phyloP scores from a whole-genome alignment of 2,797 vertebrate species.

The Falco naumanni region DNA sequence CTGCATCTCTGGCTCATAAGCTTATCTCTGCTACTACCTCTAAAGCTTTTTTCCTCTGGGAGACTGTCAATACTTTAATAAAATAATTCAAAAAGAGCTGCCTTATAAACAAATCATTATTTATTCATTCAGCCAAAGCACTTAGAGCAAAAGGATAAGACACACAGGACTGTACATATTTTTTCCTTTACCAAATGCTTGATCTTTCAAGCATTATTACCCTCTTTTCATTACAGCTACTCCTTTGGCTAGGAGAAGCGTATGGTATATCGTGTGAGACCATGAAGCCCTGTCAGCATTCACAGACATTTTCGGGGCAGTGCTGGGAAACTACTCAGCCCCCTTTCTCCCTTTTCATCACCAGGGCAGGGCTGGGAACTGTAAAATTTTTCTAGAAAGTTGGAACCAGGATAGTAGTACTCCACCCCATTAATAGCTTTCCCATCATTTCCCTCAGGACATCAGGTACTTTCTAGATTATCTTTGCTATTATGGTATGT shows the following conservation, averaged over 20 bases:
- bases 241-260: background rate
- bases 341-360: slow-evolving; percentile 3
- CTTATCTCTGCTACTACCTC: background rate
- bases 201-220: background rate
- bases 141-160: background rate
- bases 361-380: slow-evolving; percentile 20
- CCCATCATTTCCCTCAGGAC: background rate
- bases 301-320: background rate
- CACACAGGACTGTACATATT: background rate
- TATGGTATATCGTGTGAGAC: background rate
- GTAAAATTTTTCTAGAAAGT: background rate
- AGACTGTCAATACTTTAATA: background rate
- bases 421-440: slow-evolving; percentile 46
- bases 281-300: background rate
- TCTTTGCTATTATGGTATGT: background rate
- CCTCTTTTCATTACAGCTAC: background rate
- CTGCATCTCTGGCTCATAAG: background rate
- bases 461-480: slow-evolving; percentile 19
- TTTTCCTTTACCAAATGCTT: background rate
- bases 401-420: background rate
- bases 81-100: background rate
- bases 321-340: slow-evolving; percentile 32
- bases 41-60: background rate
- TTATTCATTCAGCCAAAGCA: background rate
- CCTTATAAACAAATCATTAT: background rate